These are phyloP conservation scores for Pyrocephalus nanus DNA, from an alignment of 2,797 vertebrate genomes.

Conservation along the genomic window DNA sequence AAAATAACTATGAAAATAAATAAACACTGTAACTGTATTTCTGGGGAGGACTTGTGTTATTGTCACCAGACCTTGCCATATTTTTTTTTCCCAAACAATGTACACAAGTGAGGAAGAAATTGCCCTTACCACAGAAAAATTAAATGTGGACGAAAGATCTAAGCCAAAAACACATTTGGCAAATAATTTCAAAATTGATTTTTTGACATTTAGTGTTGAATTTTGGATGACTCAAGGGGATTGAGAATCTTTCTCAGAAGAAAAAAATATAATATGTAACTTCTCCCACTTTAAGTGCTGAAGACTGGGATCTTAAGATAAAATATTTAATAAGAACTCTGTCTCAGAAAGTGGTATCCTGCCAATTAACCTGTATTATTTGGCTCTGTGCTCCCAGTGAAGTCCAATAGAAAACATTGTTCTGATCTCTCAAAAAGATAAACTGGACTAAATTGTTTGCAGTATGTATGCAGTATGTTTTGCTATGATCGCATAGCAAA, in stretches of 20 bases:
- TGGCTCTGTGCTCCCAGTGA: neutral
- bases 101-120: neutral
- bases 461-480: too few species aligned
- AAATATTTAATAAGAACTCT: neutral
- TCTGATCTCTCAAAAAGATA: constrained; percentile 6
- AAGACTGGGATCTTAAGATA: neutral
- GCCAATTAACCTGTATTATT: neutral
- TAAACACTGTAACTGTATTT: neutral
- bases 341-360: neutral
- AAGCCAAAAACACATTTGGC: neutral
- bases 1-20: neutral
- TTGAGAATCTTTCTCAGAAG: neutral
- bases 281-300: neutral
- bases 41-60: neutral
- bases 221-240: neutral
- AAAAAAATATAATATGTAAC: neutral
- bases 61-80: neutral
- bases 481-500: neutral
- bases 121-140: neutral
- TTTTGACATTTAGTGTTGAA: neutral
- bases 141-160: neutral
- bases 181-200: neutral
- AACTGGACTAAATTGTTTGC: constrained; percentile 17
- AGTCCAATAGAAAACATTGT: neutral
- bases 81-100: neutral